Evolutionary conservation across 2,797 vertebrate genomes (phyloP).

Genomic region (Uromys caudimaculatus): DNA sequence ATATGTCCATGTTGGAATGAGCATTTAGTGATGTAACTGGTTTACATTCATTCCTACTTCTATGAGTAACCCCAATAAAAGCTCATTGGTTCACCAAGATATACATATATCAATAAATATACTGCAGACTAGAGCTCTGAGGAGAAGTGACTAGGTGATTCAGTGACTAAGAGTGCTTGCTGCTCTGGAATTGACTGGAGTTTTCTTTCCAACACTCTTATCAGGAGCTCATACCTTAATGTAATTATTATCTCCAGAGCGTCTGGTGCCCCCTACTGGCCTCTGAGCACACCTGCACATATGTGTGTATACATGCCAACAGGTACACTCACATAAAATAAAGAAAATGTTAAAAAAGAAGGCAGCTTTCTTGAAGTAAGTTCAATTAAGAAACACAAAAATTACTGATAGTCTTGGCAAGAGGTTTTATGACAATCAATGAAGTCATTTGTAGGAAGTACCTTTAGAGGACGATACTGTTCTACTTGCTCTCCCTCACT

Average conservation of each 20-base stretch:
- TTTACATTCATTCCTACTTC: neutral
- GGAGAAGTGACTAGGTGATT: neutral
- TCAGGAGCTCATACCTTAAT: neutral
- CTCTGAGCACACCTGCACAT: neutral
- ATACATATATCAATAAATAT: neutral
- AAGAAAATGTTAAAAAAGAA: neutral
- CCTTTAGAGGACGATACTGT: neutral
- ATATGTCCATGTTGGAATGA: too few species aligned
- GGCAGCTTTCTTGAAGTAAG: neutral
- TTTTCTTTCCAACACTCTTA: neutral
- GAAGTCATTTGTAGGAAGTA: neutral
- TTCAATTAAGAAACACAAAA: conserved; percentile 30
- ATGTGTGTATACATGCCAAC: neutral
- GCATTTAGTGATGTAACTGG: too few species aligned
- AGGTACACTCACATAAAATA: neutral
- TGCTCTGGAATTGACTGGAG: neutral
- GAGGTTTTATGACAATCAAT: neutral
- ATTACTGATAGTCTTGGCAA: neutral
- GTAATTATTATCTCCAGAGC: neutral
- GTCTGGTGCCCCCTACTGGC: neutral
- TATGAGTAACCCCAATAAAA: neutral
- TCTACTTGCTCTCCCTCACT: neutral
- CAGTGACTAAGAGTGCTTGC: neutral
- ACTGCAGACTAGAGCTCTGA: neutral
- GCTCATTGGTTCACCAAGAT: neutral